Conservation (phyloP, 2,797 vertebrate genomes). For the Sparus aurata region DNA sequence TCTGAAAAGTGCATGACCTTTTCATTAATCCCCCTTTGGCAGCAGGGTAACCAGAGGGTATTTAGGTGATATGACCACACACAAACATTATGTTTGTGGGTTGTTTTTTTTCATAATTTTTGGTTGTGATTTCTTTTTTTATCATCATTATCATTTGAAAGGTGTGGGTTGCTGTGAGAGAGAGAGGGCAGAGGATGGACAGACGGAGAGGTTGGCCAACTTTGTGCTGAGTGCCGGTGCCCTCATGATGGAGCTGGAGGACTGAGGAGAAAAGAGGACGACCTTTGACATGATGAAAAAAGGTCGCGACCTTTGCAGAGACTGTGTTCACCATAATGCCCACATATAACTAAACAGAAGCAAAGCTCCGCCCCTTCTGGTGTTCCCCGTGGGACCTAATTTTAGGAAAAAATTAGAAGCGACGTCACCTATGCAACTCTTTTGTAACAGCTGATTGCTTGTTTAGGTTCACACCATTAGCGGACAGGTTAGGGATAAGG, state of each 20-base stretch:
- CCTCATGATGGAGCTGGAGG: not conserved
- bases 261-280: not conserved
- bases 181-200: not conserved
- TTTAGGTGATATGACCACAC: constrained; percentile 10
- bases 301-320: constrained; percentile 22
- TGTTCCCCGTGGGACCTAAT: too few relatives aligned
- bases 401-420: too few relatives aligned
- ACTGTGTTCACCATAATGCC: not conserved
- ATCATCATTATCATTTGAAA: not conserved
- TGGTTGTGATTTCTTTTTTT: too few relatives aligned
- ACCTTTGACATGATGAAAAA: constrained; percentile 30
- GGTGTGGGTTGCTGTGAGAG: not conserved
- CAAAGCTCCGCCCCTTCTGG: too few relatives aligned
- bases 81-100: constrained; percentile 4
- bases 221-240: not conserved
- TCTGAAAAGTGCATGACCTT: constrained; percentile 47
- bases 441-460: too few relatives aligned
- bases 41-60: constrained; percentile 8
- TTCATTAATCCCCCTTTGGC: constrained; percentile 32
- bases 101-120: not conserved
- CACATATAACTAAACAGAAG: not conserved
- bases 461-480: too few relatives aligned
- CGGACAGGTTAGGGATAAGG: too few relatives aligned
- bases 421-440: too few relatives aligned
- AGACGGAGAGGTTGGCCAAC: not conserved